phyloP scores from a whole-genome alignment of 2,113 vertebrate genomes.

The Ginglymostoma cirratum region DNA sequence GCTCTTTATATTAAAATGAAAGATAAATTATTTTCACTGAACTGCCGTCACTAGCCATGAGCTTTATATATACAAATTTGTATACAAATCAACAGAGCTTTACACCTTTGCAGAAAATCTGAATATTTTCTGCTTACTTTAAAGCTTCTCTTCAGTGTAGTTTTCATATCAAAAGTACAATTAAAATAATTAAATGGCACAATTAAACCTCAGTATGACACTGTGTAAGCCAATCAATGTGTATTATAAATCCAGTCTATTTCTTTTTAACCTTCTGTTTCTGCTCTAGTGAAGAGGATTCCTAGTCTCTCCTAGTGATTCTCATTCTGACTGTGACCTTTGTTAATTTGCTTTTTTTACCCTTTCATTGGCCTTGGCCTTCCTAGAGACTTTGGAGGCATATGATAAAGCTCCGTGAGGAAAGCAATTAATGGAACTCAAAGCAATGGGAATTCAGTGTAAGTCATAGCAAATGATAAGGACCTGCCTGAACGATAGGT shows the following conservation, averaged over 20 bases:
- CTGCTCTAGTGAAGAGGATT: not conserved
- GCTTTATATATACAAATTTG: not conserved
- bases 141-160: not conserved
- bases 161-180: not conserved
- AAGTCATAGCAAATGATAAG: not conserved
- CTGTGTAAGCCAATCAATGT: not conserved
- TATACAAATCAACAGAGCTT: not conserved
- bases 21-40: not conserved
- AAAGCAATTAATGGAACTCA: not conserved
- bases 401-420: not conserved
- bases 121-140: not conserved
- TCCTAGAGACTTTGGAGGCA: not conserved
- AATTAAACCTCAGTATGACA: not conserved
- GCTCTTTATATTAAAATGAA: not conserved
- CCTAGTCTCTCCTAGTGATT: not conserved
- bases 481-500: not conserved
- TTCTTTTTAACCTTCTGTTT: not conserved
- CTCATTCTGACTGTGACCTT: not conserved
- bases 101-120: not conserved
- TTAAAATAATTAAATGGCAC: not conserved
- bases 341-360: not conserved
- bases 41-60: not conserved
- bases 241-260: not conserved
- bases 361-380: not conserved
- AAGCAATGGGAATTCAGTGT: not conserved